Evolutionary conservation across 2,113 vertebrate species (phyloP), one percentile per base, ranked within the genome.

Genomic region (Aegypius monachus): DNA sequence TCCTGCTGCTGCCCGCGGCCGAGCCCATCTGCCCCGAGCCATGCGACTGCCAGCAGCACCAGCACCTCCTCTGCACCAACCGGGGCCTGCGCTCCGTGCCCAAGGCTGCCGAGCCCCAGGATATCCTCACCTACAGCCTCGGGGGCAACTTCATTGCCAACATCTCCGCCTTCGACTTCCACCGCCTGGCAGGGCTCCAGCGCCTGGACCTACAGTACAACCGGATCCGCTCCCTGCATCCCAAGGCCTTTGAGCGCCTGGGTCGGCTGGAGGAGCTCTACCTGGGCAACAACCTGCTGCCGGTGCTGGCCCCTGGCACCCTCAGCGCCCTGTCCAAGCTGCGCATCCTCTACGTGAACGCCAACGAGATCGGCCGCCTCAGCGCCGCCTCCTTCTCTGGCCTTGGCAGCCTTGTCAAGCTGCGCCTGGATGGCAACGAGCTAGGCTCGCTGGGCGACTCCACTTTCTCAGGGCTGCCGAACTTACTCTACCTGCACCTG

Each of bases 171-270:
- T 97, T 98, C 23, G 99, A 99, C 97, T 99, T 99, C 95, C 95
- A 98, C 50, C 98, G 98, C 73, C 98, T 99, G 94, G 97, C 97
- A 14, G 98, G 98, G 94, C 98, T 99, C 36, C 97, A 98, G 81
- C 97, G 99, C 78, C 97, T 99, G 89, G 99, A 99, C 96, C 92
- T 99, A 86, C 99, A 99, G 93, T 99, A 99, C 96, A 99, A 99
- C 93, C 98, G 98, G 79, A 99, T 99, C 92, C 98, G 98, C 63
- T 97, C 79, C 6, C 97, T 99, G 59, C 99, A 99, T 40, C 98
- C 99, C 14, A 98, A 98, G 97, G 98, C 99, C 10, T 99, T 99
- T 81, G 98, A 99, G 81, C 98, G 98, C 42, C 98, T 99, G 52
- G 95, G 96, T 16, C 97, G 98, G 43, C 96, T 99, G 86, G 99